Conservation (phyloP, 1,140 invertebrate genomes). For the Whitmania pigra region DNA sequence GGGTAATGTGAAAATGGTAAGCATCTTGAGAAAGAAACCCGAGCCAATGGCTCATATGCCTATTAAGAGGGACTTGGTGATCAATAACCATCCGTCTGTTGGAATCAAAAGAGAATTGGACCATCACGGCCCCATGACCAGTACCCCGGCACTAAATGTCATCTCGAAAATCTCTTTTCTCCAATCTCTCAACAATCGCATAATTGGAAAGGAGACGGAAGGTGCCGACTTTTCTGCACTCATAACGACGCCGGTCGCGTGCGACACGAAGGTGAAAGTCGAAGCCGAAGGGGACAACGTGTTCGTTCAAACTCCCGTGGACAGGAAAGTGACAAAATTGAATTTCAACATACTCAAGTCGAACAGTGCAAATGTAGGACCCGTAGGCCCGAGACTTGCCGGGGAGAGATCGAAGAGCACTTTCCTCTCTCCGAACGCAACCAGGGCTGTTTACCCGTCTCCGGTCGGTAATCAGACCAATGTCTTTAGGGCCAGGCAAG, state of each 20-base stretch:
- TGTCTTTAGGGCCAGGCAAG: not conserved
- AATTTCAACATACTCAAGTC: not conserved
- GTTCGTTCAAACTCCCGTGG: too few species aligned
- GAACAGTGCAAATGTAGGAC: not conserved
- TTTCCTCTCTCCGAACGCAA: too few species aligned
- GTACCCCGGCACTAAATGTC: not conserved
- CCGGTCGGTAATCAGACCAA: too few species aligned
- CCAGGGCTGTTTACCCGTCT: too few species aligned
- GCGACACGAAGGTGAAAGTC: conserved; percentile 1
- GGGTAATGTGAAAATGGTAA: conserved; percentile 6
- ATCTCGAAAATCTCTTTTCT: not conserved
- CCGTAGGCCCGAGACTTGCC: too few species aligned
- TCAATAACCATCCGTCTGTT: not conserved
- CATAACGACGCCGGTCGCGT: not conserved
- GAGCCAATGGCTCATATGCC: not conserved
- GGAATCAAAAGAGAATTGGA: not conserved
- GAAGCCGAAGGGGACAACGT: not conserved
- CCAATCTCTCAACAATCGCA: conserved; percentile 1
- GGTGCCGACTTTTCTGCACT: conserved; percentile 8
- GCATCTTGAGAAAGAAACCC: not conserved
- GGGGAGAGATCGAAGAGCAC: too few species aligned
- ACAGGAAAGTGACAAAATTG: not conserved
- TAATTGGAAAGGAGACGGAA: not conserved
- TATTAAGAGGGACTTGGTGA: not conserved
- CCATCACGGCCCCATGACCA: not conserved